phyloP scores from a whole-genome alignment of 2,888 invertebrate genomes.

The Leptinotarsa haldemani region DNA sequence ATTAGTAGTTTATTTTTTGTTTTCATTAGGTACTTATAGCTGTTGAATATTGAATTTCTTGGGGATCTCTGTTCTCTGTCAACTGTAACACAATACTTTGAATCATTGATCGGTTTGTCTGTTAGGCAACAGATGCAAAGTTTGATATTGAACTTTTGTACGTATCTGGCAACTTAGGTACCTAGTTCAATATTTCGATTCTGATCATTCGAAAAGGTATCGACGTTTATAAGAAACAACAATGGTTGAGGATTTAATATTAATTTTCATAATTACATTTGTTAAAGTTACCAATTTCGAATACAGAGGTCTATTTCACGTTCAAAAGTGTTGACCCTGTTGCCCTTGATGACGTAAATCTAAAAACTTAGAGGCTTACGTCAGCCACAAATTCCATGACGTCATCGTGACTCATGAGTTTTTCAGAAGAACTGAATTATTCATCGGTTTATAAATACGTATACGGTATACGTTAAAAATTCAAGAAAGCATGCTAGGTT shows the following conservation, averaged over 20 bases:
- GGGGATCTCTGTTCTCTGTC: neutral
- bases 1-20: neutral
- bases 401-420: conserved; percentile 61
- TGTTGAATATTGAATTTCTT: neutral
- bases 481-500: too few species aligned
- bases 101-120: neutral
- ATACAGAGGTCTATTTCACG: too few species aligned
- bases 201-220: neutral
- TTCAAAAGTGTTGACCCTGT: conserved; percentile 18
- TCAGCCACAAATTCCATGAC: conserved; percentile 58
- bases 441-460: too few species aligned
- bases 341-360: conserved; percentile 55
- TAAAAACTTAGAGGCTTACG: conserved; percentile 53
- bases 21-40: neutral
- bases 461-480: too few species aligned
- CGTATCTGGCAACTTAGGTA: too few species aligned
- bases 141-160: too few species aligned
- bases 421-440: neutral
- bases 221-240: too few species aligned
- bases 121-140: too few species aligned
- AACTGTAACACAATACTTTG: neutral
- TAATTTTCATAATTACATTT: too few species aligned
- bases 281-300: too few species aligned
- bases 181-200: neutral
- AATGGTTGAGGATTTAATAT: too few species aligned